Conservation (phyloP, 2,113 vertebrate genomes). For the Osmerus eperlanus region DNA sequence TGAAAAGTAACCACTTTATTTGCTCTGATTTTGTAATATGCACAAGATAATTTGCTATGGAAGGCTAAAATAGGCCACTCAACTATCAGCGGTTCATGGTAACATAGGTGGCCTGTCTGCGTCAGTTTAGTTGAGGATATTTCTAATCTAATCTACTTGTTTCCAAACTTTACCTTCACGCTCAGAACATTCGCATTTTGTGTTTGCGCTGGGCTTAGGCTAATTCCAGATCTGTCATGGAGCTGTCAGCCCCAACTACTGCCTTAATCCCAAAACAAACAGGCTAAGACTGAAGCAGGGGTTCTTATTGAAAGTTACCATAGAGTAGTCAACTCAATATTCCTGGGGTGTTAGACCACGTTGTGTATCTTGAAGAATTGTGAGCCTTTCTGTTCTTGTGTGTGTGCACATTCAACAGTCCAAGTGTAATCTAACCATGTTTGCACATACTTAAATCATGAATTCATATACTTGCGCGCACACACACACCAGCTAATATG, state of each 20-base stretch:
- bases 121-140: neutral
- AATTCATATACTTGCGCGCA: neutral
- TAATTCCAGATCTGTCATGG: neutral
- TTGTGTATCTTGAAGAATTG: too few relatives aligned
- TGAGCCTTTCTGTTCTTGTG: too few relatives aligned
- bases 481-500: neutral
- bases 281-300: neutral
- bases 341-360: too few relatives aligned
- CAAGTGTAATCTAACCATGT: too few relatives aligned
- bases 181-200: constrained; percentile 4
- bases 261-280: constrained; percentile 33
- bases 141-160: constrained; percentile 22
- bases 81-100: neutral
- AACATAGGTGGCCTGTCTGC: constrained; percentile 6
- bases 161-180: constrained; percentile 13
- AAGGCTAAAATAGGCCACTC: too few relatives aligned
- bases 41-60: too few relatives aligned
- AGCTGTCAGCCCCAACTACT: constrained; percentile 8
- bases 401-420: too few relatives aligned
- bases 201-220: constrained; percentile 37
- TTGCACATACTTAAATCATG: too few relatives aligned
- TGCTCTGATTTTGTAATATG: too few relatives aligned
- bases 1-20: too few relatives aligned
- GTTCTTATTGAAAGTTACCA: neutral
- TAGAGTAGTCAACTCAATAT: neutral